Evolutionary conservation across 2,888 invertebrate genomes (phyloP), one percentile per base, ranked within the genome.

Genomic region (Spodoptera exigua): DNA sequence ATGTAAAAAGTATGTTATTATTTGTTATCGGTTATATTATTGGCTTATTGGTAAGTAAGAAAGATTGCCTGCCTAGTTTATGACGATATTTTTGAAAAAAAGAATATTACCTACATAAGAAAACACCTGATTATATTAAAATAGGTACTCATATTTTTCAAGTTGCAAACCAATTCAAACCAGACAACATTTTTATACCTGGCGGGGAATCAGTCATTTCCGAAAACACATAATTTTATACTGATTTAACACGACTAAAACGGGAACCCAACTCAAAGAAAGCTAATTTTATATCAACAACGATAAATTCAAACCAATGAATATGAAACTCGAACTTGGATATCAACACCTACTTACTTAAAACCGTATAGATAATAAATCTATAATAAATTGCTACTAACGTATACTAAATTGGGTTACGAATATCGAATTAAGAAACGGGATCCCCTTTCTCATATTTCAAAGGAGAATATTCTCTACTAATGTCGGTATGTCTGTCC

Each of bases 321-420:
- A 49, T 40, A 66, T 54, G 9, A 11, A 18, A 58, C 4, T 48
- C 53, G 2, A 17, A 2, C 2, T 43, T 34, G 11, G 32, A 48
- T 54, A 41, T 35, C 34, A 16, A 13, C 36, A 41, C 9, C 13
- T 9, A 49, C 21, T 63, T 49, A 59, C 17, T 5, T 41, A 43
- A 51, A 65, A 60, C 40, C n/a, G 12, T 14, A 36, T 27, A 27
- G 27, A 27, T 46, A 59, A 75, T 68, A 72, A 74, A 73, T 74
- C 46, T 54, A 1, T 36, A 34, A 3, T 7, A 43, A 56, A 64
- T 52, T 53, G 49, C 61, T 51, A 58, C 52, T 61, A 53, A 54
- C 63, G 49, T 39, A 13, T 9, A 27, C 40, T 36, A 60, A 63
- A 65, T 67, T 57, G 11, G 51, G 64, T 54, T 59, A 59, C 52